phyloP scores from a whole-genome alignment of 1,140 invertebrate genomes.

The Mylabris phalerata region DNA sequence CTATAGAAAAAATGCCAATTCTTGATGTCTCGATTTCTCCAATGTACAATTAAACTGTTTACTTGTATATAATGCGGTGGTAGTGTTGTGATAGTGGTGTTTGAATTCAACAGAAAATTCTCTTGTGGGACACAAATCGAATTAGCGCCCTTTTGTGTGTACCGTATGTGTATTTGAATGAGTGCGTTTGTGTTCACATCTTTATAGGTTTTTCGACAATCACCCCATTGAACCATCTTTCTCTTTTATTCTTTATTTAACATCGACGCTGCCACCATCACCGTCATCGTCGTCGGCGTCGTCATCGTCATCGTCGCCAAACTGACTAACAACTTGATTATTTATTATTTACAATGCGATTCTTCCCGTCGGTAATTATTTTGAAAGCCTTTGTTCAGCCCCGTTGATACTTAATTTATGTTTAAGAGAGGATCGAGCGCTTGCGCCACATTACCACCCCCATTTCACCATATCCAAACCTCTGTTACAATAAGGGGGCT shows the following conservation, averaged over 20 bases:
- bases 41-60: too few species aligned
- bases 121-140: slow-evolving; percentile 11
- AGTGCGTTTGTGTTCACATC: not conserved
- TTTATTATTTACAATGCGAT: slow-evolving; percentile 32
- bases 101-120: not conserved
- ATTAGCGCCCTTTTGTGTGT: slow-evolving; percentile 8
- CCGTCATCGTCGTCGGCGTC: slow-evolving; percentile 18
- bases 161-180: not conserved
- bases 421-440: slow-evolving; percentile 5
- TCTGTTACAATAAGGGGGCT: too few species aligned
- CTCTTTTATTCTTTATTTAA: too few species aligned
- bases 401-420: slow-evolving; percentile 29
- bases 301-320: slow-evolving; percentile 25
- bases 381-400: slow-evolving; percentile 34
- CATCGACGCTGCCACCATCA: slow-evolving; percentile 12
- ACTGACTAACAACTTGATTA: slow-evolving; percentile 32
- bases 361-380: slow-evolving; percentile 33
- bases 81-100: too few species aligned
- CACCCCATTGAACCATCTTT: too few species aligned
- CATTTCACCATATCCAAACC: not conserved
- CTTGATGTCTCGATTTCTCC: too few species aligned
- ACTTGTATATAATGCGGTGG: too few species aligned
- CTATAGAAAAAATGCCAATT: too few species aligned
- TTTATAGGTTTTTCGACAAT: slow-evolving; percentile 4
- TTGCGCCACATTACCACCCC: not conserved